A percentile compares a stretch with the other conserved stretches of the same genome.
Evolutionary conservation across 1,140 invertebrate genomes (phyloP).

Genomic region (Hycleus phaleratus): DNA sequence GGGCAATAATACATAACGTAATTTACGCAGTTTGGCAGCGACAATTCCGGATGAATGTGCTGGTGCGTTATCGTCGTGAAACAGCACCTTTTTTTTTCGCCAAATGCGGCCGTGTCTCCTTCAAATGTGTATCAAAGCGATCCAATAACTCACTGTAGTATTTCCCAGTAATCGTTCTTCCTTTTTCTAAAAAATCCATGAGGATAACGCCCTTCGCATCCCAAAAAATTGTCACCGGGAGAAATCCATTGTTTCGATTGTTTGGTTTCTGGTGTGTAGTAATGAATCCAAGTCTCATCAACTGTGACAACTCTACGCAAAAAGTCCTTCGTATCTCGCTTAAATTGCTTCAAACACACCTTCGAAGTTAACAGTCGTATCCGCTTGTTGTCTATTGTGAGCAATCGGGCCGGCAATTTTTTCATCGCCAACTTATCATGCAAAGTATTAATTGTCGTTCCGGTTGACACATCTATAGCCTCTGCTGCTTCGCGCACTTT

Average conservation of each 20-base stretch:
- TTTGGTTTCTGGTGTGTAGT: no score
- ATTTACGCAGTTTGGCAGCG: constrained; percentile 28
- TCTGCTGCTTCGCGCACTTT: background rate
- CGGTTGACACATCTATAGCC: constrained; percentile 9
- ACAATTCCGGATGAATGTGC: constrained; percentile 25
- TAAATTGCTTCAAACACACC: no score
- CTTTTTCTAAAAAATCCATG: constrained; percentile 34
- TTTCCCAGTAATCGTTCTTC: constrained; percentile 19
- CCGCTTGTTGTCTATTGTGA: no score
- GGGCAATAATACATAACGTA: constrained; percentile 39
- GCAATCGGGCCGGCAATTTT: no score
- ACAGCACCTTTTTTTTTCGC: constrained; percentile 19
- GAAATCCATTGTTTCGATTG: no score
- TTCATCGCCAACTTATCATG: no score
- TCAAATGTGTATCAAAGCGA: constrained; percentile 22
- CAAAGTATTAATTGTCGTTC: constrained; percentile 16
- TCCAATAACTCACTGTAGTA: constrained; percentile 17
- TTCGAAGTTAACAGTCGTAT: no score
- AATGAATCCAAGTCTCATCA: no score
- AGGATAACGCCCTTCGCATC: constrained; percentile 31
- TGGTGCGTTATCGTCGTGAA: constrained; percentile 39
- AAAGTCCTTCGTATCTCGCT: no score
- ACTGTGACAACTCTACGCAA: no score
- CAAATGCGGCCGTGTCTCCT: constrained; percentile 19
- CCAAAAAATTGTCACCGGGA: constrained; percentile 30